Base-by-base conservation (phyloP, 2,113 vertebrate genomes). In the Myocastor coypus region DNA sequence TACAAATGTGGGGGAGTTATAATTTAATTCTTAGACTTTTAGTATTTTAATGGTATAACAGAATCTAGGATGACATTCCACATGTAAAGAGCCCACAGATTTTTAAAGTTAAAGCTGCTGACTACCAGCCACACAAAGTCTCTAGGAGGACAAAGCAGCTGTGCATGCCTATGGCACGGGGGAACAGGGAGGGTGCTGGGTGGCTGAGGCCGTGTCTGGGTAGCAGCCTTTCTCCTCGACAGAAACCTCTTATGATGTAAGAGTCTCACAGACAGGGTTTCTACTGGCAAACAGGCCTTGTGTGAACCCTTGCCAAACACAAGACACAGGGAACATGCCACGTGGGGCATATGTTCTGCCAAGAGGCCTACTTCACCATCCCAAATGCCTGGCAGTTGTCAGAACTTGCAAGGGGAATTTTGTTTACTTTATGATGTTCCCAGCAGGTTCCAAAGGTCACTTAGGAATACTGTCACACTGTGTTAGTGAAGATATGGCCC, bases 381-480 rank as follows among this genome's bases (percentile, higher is more conserved):
- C 92, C 87, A 92, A 96, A 92, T 63, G 96, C 85, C 92, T 92
- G 92, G 96, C 94, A 94, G 95, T 94, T 97, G 97, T 97, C 89
- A 95, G 95, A 94, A 97, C 97, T 97, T 96, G 96, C 96, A 97
- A 96, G 97, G 97, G 97, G 97, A 97, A 97, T 97, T 98, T 97
- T 97, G 97, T 98, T 97, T 96, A 97, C 97, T 97, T 92, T 94
- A 68, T 71, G 87, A 97, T 85, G 93, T 96, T 90, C 61, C 82
- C 85, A 96, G 94, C 87, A 84, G 55, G 94, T 94, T 97, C 94
- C 96, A 96, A 94, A 96, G 96, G 97, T 96, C 90, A 96, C 91
- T 96, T 86, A 94, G 94, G 92, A 97, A 97, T 95, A 96, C 71
- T 94, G 87, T 86, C 92, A 88, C 71, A 94, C 83, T 75, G 90